Evolutionary conservation across 2,797 vertebrate species (phyloP).

Genomic region (Sebastes oblongus): DNA sequence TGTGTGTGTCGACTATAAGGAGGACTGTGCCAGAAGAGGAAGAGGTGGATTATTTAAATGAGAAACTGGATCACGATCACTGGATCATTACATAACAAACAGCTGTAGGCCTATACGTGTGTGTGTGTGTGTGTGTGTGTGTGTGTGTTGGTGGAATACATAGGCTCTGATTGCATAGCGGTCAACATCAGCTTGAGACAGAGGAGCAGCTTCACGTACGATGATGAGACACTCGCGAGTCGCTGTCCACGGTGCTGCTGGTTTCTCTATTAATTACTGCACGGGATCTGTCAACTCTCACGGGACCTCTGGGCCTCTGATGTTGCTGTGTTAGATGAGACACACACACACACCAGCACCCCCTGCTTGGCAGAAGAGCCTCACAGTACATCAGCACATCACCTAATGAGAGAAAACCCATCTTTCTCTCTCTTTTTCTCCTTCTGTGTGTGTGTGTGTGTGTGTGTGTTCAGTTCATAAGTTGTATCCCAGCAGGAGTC

Average conservation of each 20-base stretch:
- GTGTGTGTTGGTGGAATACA: neutral
- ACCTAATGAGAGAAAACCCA: conserved; percentile 61
- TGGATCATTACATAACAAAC: conserved; percentile 78
- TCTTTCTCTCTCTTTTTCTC: conserved; percentile 4
- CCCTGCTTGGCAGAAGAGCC: conserved; percentile 31
- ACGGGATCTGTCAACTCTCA: conserved; percentile 57
- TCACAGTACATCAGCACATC: conserved; percentile 42
- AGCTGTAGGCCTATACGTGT: conserved; percentile 66
- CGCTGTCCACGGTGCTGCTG: conserved; percentile 51
- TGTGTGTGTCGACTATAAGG: neutral
- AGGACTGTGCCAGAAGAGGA: conserved; percentile 45
- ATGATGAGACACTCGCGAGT: conserved; percentile 34
- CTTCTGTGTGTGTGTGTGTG: conserved; percentile 14
- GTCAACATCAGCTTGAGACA: conserved; percentile 36
- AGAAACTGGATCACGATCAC: conserved; percentile 68
- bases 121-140: neutral
- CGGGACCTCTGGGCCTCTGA: conserved; percentile 64
- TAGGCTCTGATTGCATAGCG: neutral
- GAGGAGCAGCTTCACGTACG: conserved; percentile 19
- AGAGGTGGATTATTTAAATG: conserved; percentile 74
- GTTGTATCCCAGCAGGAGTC: conserved; percentile 61
- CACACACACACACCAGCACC: neutral
- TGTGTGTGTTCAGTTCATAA: conserved; percentile 55
- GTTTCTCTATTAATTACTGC: conserved; percentile 61
- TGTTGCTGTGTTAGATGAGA: conserved; percentile 53